These are phyloP conservation scores for Dendrophyllia cribrosa DNA, from an alignment of 64 coral and sea anemone species.

Conservation along the genomic window DNA sequence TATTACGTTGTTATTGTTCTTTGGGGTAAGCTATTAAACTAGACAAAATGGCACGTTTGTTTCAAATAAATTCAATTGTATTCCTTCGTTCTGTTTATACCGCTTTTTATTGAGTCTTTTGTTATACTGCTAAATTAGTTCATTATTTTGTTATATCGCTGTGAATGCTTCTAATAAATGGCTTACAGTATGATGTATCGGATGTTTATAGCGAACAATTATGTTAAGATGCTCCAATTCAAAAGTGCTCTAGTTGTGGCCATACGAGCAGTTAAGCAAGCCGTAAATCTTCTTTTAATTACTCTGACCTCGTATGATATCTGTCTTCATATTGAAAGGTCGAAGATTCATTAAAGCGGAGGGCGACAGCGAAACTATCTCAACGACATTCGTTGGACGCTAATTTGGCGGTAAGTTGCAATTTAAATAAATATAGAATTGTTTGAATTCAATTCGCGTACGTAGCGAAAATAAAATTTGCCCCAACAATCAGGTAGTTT, in stretches of 20 bases:
- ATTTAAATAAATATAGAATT: not conserved
- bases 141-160: not conserved
- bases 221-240: not conserved
- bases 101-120: not conserved
- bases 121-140: not conserved
- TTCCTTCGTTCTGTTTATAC: not conserved
- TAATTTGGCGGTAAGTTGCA: constrained; percentile 77
- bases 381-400: constrained; percentile 78
- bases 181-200: not conserved
- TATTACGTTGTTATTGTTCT: not conserved
- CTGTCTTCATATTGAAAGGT: constrained; percentile 57
- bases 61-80: not conserved
- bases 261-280: too few species aligned
- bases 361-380: constrained; percentile 50
- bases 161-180: not conserved
- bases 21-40: not conserved
- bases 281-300: not conserved
- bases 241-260: not conserved
- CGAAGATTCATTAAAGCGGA: constrained; percentile 71
- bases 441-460: not conserved
- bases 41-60: not conserved
- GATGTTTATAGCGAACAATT: not conserved
- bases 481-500: too few species aligned
- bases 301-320: not conserved
- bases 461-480: not conserved